Conservation (phyloP, 2,113 vertebrate species). For the Empidonax traillii region DNA sequence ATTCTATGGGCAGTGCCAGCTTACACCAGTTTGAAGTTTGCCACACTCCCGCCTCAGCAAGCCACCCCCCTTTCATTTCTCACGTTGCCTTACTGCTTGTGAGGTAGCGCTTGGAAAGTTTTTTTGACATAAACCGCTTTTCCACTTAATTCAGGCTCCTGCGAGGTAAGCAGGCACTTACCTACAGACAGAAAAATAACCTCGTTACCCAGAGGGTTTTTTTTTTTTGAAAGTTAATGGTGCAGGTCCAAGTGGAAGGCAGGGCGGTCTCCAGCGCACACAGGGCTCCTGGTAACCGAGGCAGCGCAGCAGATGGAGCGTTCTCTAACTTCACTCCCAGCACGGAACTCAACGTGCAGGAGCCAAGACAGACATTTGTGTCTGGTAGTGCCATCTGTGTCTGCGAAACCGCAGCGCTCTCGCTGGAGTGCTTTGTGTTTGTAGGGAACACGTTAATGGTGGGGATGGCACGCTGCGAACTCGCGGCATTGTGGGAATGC, state of each 20-base stretch:
- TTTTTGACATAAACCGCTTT: not conserved
- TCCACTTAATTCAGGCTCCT: not conserved
- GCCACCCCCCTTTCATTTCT: not conserved
- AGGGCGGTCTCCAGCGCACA: not conserved
- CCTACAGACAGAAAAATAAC: not conserved
- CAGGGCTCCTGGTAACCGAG: slow-evolving; percentile 18
- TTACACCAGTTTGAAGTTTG: not conserved
- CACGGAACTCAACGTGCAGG: slow-evolving; percentile 57
- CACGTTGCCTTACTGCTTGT: not conserved
- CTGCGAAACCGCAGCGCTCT: slow-evolving; percentile 38
- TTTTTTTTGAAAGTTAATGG: not conserved
- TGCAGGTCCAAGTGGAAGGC: slow-evolving; percentile 1
- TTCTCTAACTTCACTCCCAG: slow-evolving; percentile 61
- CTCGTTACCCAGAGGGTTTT: not conserved
- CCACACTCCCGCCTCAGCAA: not conserved
- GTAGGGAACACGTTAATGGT: slow-evolving; percentile 48
- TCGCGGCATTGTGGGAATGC: not conserved
- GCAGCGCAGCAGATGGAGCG: slow-evolving; percentile 54
- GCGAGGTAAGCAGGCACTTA: not conserved
- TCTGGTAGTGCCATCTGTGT: slow-evolving; percentile 67
- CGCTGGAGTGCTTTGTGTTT: slow-evolving; percentile 58
- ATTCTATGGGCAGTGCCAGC: not conserved
- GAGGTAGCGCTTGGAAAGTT: not conserved
- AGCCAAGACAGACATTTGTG: slow-evolving; percentile 72
- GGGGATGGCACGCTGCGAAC: slow-evolving; percentile 23